Conservation (phyloP, 2,113 vertebrate genomes). For the Oryctolagus cuniculus region mOryCun1.1 NC_091442.1:15116501-15117000, state of each 20-base stretch:
- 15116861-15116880: not conserved
- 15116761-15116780: not conserved
- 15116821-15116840: not conserved
- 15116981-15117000: constrained; percentile 10
- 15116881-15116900: not conserved
- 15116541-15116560: too few relatives aligned
- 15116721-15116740: too few relatives aligned
- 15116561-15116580: too few relatives aligned
- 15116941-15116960: not conserved
- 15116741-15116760: not conserved
- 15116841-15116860: not conserved
- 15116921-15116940: constrained; percentile 15
- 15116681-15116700: too few relatives aligned
- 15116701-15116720: too few relatives aligned
- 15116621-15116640: too few relatives aligned
- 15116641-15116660: too few relatives aligned
- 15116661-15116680: too few relatives aligned
- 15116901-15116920: not conserved
- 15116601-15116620: too few relatives aligned
- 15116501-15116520: too few relatives aligned
- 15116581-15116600: too few relatives aligned
- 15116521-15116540: too few relatives aligned
- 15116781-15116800: constrained; percentile 6
- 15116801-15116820: not conserved
- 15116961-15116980: constrained; percentile 7